phyloP scores from a whole-genome alignment of 1,140 invertebrate species.

The Monochamus saltuarius region DNA sequence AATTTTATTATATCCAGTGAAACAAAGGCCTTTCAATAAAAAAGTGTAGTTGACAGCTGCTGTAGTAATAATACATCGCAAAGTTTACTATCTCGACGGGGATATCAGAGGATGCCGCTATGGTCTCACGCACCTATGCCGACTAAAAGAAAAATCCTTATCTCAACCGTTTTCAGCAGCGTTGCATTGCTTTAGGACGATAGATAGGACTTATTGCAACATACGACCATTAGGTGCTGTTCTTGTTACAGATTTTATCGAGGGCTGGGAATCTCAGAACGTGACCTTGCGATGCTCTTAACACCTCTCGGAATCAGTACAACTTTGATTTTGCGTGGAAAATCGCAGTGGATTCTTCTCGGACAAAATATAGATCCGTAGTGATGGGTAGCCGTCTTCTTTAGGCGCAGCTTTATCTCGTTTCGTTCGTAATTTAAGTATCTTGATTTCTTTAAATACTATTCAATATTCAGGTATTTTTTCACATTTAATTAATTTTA shows the following conservation, averaged over 20 bases:
- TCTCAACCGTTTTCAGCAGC: slow-evolving; percentile 39
- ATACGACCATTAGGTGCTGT: slow-evolving; percentile 45
- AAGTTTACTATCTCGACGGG: not conserved
- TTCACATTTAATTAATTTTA: no score
- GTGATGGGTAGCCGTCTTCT: no score
- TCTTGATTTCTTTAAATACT: no score
- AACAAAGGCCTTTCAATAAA: no score
- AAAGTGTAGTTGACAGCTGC: no score
- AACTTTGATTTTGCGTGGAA: slow-evolving; percentile 27
- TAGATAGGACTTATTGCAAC: slow-evolving; percentile 35
- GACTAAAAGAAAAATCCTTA: slow-evolving; percentile 35
- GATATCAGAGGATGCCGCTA: slow-evolving; percentile 18
- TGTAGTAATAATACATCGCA: no score
- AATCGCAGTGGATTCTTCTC: slow-evolving; percentile 1
- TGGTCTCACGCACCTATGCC: slow-evolving; percentile 34
- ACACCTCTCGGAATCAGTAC: slow-evolving; percentile 41
- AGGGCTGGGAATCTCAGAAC: slow-evolving; percentile 38
- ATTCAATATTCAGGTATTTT: no score
- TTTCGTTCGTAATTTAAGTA: no score
- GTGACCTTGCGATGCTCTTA: slow-evolving; percentile 45
- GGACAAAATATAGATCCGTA: not conserved
- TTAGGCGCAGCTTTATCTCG: no score
- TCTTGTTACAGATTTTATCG: slow-evolving; percentile 45
- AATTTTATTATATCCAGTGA: no score
- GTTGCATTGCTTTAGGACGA: slow-evolving; percentile 29